These are phyloP conservation scores for Silurus aristotelis DNA, from an alignment of 2,797 vertebrate genomes.

Conservation along the genomic window DNA sequence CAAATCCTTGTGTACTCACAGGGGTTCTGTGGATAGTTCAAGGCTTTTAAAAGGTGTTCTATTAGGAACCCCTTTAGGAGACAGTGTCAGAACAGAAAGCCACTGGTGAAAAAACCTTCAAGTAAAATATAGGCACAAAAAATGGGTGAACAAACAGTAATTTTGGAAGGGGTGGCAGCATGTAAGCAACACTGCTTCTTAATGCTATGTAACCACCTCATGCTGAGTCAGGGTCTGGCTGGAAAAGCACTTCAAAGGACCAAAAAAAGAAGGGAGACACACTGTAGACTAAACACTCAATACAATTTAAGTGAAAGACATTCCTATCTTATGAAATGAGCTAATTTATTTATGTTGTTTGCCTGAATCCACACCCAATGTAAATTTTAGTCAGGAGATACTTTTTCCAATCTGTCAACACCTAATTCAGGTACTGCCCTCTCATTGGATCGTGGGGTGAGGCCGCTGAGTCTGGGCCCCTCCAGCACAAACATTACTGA, in stretches of 20 bases:
- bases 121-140: slow-evolving; percentile 29
- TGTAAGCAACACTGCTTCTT: slow-evolving; percentile 47
- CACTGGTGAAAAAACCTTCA: not conserved
- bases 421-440: slow-evolving; percentile 30
- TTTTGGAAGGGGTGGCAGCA: slow-evolving; percentile 25
- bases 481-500: slow-evolving; percentile 37
- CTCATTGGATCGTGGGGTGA: slow-evolving; percentile 24
- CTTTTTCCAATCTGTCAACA: slow-evolving; percentile 36
- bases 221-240: slow-evolving; percentile 55
- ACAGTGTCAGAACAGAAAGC: not conserved
- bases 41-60: not conserved
- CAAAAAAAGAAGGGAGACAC: slow-evolving; percentile 28
- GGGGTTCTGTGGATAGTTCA: not conserved
- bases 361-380: slow-evolving; percentile 17
- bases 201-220: slow-evolving; percentile 51
- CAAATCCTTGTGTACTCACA: not conserved
- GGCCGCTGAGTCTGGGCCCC: slow-evolving; percentile 24
- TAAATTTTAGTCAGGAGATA: not conserved
- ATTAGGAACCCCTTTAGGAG: not conserved
- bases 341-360: not conserved
- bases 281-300: slow-evolving; percentile 30
- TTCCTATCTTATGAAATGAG: slow-evolving; percentile 26
- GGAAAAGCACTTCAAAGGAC: slow-evolving; percentile 46
- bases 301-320: slow-evolving; percentile 33
- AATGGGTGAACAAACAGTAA: slow-evolving; percentile 39